phyloP scores from a whole-genome alignment of 2,888 invertebrate genomes.

The Buathra laborator region DNA sequence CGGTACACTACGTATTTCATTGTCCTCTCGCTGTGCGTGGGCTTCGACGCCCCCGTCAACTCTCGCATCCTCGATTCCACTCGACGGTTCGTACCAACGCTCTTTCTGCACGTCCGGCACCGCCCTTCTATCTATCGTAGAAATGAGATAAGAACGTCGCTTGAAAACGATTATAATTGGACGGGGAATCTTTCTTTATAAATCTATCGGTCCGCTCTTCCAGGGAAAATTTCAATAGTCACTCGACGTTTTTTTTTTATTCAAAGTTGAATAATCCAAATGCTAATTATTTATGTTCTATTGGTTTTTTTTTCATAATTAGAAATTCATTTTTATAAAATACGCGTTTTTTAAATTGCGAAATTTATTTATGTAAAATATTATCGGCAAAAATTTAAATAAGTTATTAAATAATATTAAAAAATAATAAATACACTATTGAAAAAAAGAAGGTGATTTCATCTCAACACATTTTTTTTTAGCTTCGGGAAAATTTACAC shows the following conservation, averaged over 20 bases:
- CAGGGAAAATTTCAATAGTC: constrained; percentile 26
- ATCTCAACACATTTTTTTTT: not conserved
- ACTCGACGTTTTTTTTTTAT: constrained; percentile 19
- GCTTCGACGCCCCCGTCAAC: constrained; percentile 83
- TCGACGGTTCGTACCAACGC: constrained; percentile 31
- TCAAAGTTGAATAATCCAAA: not conserved
- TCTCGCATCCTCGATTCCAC: constrained; percentile 70
- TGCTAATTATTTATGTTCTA: not conserved
- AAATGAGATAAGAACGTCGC: constrained; percentile 70
- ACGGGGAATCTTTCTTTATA: constrained; percentile 58
- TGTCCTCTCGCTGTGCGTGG: constrained; percentile 77
- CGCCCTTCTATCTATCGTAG: constrained; percentile 65
- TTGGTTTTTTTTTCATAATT: not conserved
- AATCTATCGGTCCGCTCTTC: constrained; percentile 54
- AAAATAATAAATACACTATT: no score
- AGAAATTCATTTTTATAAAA: not conserved
- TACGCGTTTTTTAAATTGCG: not conserved
- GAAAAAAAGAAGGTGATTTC: no score
- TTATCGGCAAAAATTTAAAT: no score
- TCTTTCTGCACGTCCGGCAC: constrained; percentile 70
- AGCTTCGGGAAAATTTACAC: no score
- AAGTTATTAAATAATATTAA: no score
- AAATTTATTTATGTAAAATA: no score
- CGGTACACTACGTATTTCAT: constrained; percentile 62
- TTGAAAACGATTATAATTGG: constrained; percentile 71